These are phyloP conservation scores for Thalassarche chlororhynchos DNA, from an alignment of 2,113 vertebrate genomes.

Conservation along the genomic window DNA sequence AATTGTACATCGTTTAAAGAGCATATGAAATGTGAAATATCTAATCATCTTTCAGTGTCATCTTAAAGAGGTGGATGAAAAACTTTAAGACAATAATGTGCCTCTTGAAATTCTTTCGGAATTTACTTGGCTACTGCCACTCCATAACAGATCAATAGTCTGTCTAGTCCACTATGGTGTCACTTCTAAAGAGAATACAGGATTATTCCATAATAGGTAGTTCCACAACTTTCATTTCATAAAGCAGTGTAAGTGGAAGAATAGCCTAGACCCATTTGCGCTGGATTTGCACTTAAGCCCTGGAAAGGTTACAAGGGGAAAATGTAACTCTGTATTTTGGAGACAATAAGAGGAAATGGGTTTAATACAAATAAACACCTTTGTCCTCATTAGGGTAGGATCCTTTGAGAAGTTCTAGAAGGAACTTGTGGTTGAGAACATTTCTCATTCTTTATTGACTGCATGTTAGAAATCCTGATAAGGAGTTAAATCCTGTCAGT, in stretches of 20 bases:
- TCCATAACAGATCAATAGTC: background rate
- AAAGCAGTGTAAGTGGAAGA: background rate
- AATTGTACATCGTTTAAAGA: background rate
- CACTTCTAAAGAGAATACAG: background rate
- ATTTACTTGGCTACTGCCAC: background rate
- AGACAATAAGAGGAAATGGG: background rate
- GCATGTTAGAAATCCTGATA: background rate
- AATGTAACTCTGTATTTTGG: background rate
- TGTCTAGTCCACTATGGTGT: background rate
- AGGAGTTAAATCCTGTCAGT: background rate
- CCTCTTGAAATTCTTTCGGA: background rate
- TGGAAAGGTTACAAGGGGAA: background rate
- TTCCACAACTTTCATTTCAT: background rate
- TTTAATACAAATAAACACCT: background rate
- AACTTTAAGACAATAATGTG: background rate
- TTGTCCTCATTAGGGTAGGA: background rate
- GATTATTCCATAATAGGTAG: background rate
- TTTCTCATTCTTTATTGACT: background rate
- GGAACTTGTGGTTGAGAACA: background rate
- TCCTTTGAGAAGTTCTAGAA: background rate
- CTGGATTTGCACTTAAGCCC: background rate
- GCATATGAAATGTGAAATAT: background rate
- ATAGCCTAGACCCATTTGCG: background rate
- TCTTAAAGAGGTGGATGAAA: background rate
- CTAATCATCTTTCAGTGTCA: background rate